Conservation (phyloP, 2,797 vertebrate species). For the Rhyacichthys aspro region DNA sequence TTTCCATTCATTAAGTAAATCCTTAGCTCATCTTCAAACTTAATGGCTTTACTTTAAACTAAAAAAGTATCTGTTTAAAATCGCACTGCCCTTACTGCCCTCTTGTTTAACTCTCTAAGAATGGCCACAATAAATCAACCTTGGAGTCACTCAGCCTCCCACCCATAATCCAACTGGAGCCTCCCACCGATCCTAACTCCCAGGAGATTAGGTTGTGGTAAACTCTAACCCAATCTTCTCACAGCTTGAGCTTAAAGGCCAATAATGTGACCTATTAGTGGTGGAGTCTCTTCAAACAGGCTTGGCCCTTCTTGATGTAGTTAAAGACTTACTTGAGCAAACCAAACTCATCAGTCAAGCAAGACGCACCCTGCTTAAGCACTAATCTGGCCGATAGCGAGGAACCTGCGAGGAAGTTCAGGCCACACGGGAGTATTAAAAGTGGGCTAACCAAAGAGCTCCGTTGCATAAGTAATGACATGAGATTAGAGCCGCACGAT, state of each 20-base stretch:
- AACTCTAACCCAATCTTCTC: conserved; percentile 43
- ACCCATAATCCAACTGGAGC: conserved; percentile 20
- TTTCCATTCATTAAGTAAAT: too few species aligned
- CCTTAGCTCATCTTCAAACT: not conserved
- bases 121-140: conserved; percentile 56
- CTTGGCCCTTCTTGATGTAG: conserved; percentile 14
- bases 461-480: conserved; percentile 52
- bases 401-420: conserved; percentile 41
- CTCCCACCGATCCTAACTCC: conserved; percentile 39
- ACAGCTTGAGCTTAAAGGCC: conserved; percentile 24
- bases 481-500: conserved; percentile 57
- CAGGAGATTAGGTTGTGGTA: conserved; percentile 44
- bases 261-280: conserved; percentile 36
- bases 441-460: conserved; percentile 31
- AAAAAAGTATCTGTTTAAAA: not conserved
- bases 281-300: conserved; percentile 41
- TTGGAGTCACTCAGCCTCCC: conserved; percentile 35
- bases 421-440: conserved; percentile 42
- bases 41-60: not conserved
- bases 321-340: conserved; percentile 30
- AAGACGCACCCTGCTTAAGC: conserved; percentile 36
- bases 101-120: conserved; percentile 36
- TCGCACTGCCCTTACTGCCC: not conserved
- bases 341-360: conserved; percentile 58
- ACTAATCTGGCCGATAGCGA: conserved; percentile 59